phyloP scores from a whole-genome alignment of 2,113 vertebrate genomes.

The Turnix velox region DNA sequence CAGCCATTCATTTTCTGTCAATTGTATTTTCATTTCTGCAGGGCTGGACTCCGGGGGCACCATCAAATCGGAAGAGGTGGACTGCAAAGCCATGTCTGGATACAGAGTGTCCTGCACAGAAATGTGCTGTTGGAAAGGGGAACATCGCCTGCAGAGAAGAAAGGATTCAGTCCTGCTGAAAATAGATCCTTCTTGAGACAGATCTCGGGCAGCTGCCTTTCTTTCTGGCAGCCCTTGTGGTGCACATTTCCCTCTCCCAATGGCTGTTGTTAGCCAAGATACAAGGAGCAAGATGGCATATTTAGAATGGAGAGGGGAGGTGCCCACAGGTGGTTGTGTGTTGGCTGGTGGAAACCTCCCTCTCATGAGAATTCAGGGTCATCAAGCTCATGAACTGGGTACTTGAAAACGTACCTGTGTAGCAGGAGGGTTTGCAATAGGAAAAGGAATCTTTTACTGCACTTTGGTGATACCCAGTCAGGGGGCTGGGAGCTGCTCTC shows the following conservation, averaged over 20 bases:
- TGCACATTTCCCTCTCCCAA: background rate
- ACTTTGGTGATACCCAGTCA: background rate
- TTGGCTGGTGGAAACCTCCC: background rate
- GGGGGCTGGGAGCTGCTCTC: background rate
- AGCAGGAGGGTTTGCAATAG: background rate
- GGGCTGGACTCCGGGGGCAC: background rate
- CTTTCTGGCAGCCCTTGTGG: background rate
- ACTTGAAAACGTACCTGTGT: background rate
- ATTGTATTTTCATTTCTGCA: background rate
- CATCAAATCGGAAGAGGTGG: background rate
- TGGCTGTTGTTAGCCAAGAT: background rate
- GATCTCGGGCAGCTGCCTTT: background rate
- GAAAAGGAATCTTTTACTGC: background rate
- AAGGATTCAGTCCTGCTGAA: background rate
- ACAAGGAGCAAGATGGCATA: background rate
- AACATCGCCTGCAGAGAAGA: background rate
- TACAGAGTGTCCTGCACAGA: background rate
- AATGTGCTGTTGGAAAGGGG: accelerated
- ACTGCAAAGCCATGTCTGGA: background rate
- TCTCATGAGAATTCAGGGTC: background rate
- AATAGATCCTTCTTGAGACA: conserved; percentile 36
- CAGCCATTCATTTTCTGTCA: background rate
- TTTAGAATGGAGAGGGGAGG: background rate
- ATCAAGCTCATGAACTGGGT: background rate
- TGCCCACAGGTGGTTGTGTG: background rate